Percentiles rank a stretch among this genome's conserved stretches.
phyloP scores from a whole-genome alignment of 2,113 vertebrate genomes.

The Cyprinodon brontotheroides region DNA sequence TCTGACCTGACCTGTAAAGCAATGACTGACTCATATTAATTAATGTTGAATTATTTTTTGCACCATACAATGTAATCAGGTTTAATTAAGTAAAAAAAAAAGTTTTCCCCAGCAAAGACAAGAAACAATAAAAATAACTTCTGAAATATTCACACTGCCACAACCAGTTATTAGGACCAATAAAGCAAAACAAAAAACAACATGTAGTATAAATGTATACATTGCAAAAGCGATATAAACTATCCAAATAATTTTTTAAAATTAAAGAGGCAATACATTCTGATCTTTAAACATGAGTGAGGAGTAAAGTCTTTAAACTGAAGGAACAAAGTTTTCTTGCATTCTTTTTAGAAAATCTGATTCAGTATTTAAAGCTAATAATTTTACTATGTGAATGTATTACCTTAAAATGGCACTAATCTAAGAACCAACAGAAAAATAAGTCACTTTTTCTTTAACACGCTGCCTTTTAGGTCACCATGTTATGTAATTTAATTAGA shows the following conservation, averaged over 20 bases:
- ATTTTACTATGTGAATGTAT: neutral
- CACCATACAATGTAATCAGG: too few species aligned
- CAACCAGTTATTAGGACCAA: neutral
- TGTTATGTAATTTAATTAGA: constrained; percentile 1
- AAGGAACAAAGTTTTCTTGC: neutral
- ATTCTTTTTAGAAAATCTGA: neutral
- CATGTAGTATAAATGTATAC: neutral
- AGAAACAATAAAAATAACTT: neutral
- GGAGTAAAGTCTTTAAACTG: neutral
- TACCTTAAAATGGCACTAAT: neutral
- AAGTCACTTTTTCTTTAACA: neutral
- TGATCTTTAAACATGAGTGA: neutral
- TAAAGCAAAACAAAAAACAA: neutral
- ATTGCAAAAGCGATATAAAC: neutral
- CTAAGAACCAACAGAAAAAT: constrained; percentile 1
- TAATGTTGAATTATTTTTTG: too few species aligned
- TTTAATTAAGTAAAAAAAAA: neutral
- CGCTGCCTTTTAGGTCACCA: neutral
- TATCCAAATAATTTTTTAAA: neutral
- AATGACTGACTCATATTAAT: too few species aligned
- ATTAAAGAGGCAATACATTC: neutral
- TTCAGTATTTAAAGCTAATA: constrained; percentile 1
- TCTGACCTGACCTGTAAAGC: too few species aligned
- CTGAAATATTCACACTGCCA: neutral
- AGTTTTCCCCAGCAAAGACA: neutral